A percentile compares a stretch with the other conserved stretches of the same genome.
These are phyloP conservation scores for Anoncus sp. DNA, from an alignment of 2,888 invertebrate species.

Conservation along the genomic window DNA sequence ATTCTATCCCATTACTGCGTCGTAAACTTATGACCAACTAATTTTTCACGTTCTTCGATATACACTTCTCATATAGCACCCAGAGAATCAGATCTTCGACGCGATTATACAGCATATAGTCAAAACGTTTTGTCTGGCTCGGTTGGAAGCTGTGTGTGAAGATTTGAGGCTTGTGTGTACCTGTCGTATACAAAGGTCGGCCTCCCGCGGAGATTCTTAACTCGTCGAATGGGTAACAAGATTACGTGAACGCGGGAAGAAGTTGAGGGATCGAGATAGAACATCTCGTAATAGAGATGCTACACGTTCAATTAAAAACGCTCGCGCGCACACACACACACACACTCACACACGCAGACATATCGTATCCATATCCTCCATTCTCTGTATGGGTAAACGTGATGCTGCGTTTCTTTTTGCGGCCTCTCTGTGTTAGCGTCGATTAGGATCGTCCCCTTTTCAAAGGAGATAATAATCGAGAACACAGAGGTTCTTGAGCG, in stretches of 20 bases:
- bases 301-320: constrained; percentile 66
- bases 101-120: too few relatives aligned
- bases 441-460: constrained; percentile 37
- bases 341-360: too few relatives aligned
- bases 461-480: constrained; percentile 34
- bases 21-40: too few relatives aligned
- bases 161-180: constrained; percentile 46
- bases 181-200: constrained; percentile 58
- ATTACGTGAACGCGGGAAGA: constrained; percentile 51
- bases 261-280: constrained; percentile 40
- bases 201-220: constrained; percentile 61
- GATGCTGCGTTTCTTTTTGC: constrained; percentile 21
- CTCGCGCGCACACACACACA: too few relatives aligned
- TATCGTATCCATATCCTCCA: too few relatives aligned
- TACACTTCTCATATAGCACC: too few relatives aligned
- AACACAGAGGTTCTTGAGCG: constrained; percentile 4
- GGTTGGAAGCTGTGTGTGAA: constrained; percentile 8
- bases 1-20: too few relatives aligned
- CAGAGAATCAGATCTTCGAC: too few relatives aligned
- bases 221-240: constrained; percentile 65
- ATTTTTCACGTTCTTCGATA: too few relatives aligned
- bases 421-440: constrained; percentile 30
- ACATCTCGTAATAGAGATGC: constrained; percentile 50
- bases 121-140: too few relatives aligned
- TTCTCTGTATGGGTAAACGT: too few relatives aligned